A percentile compares a stretch with the other conserved stretches of the same genome.
Evolutionary conservation across 1,140 invertebrate species (phyloP).

Genomic region (Rhagoletis zephyria): DNA sequence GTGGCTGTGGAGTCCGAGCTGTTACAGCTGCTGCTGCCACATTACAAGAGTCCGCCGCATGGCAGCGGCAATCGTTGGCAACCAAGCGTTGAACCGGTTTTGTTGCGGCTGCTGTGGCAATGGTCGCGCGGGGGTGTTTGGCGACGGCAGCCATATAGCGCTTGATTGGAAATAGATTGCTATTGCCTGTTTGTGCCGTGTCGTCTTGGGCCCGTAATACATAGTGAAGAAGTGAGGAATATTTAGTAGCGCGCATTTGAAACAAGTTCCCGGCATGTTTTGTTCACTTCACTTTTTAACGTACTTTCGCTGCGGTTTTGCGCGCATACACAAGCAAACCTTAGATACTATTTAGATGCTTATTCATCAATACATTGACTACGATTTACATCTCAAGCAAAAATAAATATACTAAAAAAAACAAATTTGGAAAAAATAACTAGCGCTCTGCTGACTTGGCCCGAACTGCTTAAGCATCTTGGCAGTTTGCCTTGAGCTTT

Average conservation of each 20-base stretch:
- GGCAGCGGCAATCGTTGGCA: background rate
- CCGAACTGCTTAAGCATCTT: slow-evolving; percentile 42
- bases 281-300: slow-evolving; percentile 42
- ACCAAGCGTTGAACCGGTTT: slow-evolving; percentile 19
- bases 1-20: background rate
- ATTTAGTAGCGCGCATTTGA: background rate
- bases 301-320: slow-evolving; percentile 38
- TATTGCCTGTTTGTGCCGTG: background rate
- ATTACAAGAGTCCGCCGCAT: background rate
- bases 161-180: slow-evolving; percentile 40
- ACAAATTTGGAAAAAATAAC: background rate
- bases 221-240: background rate
- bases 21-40: slow-evolving; percentile 8
- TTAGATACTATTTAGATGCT: background rate
- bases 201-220: background rate
- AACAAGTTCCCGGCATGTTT: slow-evolving; percentile 43
- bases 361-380: background rate
- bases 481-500: slow-evolving; percentile 52
- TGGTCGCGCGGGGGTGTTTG: background rate
- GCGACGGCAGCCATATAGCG: background rate
- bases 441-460: background rate
- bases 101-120: background rate
- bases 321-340: background rate
- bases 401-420: background rate
- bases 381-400: slow-evolving; percentile 1